Conservation (phyloP, 2,888 invertebrate genomes). For the Cataglyphis albicans region DNA sequence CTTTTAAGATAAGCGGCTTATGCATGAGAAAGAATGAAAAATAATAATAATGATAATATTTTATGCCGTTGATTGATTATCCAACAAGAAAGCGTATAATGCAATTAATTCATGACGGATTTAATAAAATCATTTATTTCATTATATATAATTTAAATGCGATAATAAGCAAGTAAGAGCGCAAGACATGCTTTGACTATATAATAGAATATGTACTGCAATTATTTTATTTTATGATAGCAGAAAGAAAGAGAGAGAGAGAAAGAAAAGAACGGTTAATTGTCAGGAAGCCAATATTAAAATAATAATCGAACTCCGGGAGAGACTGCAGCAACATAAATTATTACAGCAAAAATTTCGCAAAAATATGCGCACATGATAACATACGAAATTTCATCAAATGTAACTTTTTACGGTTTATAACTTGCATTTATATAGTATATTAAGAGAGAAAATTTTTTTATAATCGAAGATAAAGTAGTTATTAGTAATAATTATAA, state of each 20-base stretch:
- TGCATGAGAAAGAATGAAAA: background rate
- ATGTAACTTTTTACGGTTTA: background rate
- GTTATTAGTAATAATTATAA: conserved; percentile 21
- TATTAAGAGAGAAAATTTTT: too few relatives aligned
- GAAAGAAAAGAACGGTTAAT: background rate
- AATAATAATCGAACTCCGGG: conserved; percentile 45
- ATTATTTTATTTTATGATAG: conserved; percentile 30
- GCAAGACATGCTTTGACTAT: conserved; percentile 12
- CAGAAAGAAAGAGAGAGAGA: background rate
- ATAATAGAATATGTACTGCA: conserved; percentile 35
- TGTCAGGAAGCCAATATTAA: conserved; percentile 45
- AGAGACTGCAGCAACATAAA: background rate
- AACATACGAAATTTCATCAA: background rate
- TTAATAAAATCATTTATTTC: conserved; percentile 52
- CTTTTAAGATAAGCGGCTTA: background rate
- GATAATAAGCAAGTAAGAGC: conserved; percentile 47
- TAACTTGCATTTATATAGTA: background rate
- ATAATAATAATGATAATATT: conserved; percentile 27
- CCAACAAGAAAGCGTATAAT: conserved; percentile 27
- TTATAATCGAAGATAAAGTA: background rate
- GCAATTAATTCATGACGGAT: conserved; percentile 33
- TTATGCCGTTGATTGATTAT: conserved; percentile 33
- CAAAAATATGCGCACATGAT: background rate
- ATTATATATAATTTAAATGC: conserved; percentile 42
- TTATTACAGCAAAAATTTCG: background rate